Evolutionary conservation across 2,888 invertebrate species (phyloP), one percentile per base, ranked within the genome.

Genomic region (Tinea trinotella): DNA sequence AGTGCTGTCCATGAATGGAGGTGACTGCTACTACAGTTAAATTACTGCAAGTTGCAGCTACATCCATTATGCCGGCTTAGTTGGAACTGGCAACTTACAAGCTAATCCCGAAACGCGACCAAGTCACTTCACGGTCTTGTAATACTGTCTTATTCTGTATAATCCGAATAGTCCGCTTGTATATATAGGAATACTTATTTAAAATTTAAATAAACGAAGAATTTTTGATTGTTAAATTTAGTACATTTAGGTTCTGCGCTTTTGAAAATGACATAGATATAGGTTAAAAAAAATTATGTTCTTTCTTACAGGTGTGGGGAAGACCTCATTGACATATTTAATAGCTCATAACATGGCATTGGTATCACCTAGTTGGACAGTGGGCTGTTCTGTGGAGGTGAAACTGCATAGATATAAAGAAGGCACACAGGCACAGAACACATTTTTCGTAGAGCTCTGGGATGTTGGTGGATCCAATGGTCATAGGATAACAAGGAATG

Each of bases 401-500:
- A 97, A 97, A 86, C 83, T 98, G 52, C 98, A 98, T 70, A 95
- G 96, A 71, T 98, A 93, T 72, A 95, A 95, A 72, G 97, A 97
- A 78, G 97, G 97, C 1, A 97, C 97, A 0, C 93, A 95, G 15
- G 91, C 92, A 57, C 97, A 98, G 71, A 93, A 92, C 64, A 92
- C 94, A 3, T 97, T 92, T 74, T 98, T 97, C 73, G 89, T 99
- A 18, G 99, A 99, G 81, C 87, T 99, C 24, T 99, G 98, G 94
- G 99, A 99, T 73, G 91, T 99, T 54, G 99, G 99, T 3, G 99
- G 99, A 0, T 97, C 96, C 59, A 91, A 94, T 59, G 94, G 92
- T 64, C 99, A 99, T 72, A 90, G 94, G 68, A 97, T 96, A 73
- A 93, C 96, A n/a, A 88, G 98, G 66, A 90, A 92, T 58, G 95